A percentile compares a stretch with the other conserved stretches of the same genome.
Conservation (phyloP, 2,888 invertebrate genomes). For the Frankliniella fusca region DNA sequence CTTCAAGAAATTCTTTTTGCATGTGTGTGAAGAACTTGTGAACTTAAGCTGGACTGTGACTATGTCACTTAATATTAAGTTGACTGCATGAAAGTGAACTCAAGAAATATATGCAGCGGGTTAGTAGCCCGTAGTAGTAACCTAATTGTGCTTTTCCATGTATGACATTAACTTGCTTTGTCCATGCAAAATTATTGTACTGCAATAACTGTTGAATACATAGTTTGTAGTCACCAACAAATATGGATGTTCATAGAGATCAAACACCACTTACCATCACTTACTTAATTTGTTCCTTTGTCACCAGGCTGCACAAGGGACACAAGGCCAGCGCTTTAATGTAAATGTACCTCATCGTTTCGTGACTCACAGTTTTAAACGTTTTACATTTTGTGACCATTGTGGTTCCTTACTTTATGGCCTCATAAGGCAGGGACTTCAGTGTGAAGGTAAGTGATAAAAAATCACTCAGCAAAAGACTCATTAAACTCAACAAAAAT, state of each 20-base stretch:
- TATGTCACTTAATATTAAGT: no score
- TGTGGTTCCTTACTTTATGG: slow-evolving; percentile 97
- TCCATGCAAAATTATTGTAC: no score
- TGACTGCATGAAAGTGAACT: no score
- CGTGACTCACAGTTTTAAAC: slow-evolving; percentile 92
- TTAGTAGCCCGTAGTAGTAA: no score
- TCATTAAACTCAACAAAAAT: not conserved
- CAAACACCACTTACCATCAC: not conserved
- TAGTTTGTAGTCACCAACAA: no score
- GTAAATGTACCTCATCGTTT: slow-evolving; percentile 98
- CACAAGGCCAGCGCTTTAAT: slow-evolving; percentile 77
- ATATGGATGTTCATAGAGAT: not conserved
- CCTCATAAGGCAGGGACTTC: slow-evolving; percentile 90
- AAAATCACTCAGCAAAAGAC: not conserved
- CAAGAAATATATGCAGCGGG: no score
- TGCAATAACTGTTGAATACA: no score
- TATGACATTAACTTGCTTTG: no score
- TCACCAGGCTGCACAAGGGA: slow-evolving; percentile 53
- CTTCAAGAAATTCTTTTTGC: no score
- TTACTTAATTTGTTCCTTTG: slow-evolving; percentile 18
- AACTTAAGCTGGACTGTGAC: no score
- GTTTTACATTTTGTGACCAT: slow-evolving; percentile 99
- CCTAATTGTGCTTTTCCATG: no score
- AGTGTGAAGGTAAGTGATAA: slow-evolving; percentile 72
- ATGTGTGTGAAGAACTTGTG: no score